Base-by-base conservation (phyloP, 2,113 vertebrate genomes). In the Protomyctophum bolini region DNA sequence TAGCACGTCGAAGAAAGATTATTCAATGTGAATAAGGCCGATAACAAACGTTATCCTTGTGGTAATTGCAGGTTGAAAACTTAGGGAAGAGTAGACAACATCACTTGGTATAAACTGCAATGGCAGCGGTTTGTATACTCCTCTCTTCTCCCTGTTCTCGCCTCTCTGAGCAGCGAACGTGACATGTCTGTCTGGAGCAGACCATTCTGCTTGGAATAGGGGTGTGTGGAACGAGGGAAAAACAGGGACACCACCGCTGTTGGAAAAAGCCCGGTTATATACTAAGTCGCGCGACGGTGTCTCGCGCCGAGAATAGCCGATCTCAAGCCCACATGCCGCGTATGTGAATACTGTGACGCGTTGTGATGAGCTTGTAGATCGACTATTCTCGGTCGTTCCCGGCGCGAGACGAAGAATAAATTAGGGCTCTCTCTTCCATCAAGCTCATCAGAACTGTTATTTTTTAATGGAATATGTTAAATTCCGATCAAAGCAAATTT, bases 111-210 rank as follows among this genome's bases (percentile, higher is more conserved):
- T 58, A 67, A 60, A 73, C 79, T 66, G 86, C 84, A 88, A 90
- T 89, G 88, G 89, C 88, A 88, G 88, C 33, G 85, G 83, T 74
- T 74, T 55, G 63, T 58, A 57, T 78, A 86, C 73, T 78, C 90
- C 87, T 85, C 78, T 73, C 75, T 78, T 91, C 87, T 85, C 78
- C 75, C 85, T 65, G 83, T 86, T 88, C 86, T 80, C 73, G 11
- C 72, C 80, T 82, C 87, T 60, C 84, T 52, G 79, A 89, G 84
- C 90, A 86, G 87, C 92, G 79, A 79, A 90, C 81, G 85, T 83
- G 92, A 91, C 88, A 90, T 85, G 83, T 89, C 92, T 85, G 88
- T 71, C 90, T 79, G 89, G 93, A 83, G 59, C 73, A 66, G 54
- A 91, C 93, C 91, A 93, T 81, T 91, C 33, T 66, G 9, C 12